Conservation (phyloP, 2,888 invertebrate genomes). For the Agriopis marginaria region DNA sequence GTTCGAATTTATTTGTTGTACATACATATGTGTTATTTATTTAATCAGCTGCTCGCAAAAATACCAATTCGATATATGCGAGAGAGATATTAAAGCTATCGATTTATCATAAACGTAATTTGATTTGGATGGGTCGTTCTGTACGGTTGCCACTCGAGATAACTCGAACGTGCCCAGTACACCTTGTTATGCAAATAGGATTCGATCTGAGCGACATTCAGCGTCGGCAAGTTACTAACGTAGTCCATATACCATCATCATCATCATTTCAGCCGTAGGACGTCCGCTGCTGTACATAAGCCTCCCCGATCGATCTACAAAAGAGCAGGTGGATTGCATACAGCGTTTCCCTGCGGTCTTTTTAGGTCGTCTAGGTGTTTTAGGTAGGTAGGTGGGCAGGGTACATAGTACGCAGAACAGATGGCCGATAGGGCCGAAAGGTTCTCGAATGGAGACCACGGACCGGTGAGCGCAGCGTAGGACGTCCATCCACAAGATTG, state of each 20-base stretch:
- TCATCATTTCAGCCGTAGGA: too few species aligned
- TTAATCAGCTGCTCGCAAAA: constrained; percentile 10
- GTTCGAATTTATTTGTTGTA: constrained; percentile 5
- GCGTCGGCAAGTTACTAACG: constrained; percentile 10
- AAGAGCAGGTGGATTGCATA: too few species aligned
- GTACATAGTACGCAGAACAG: too few species aligned
- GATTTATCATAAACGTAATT: constrained; percentile 15
- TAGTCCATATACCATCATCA: neutral
- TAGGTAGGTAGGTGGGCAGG: too few species aligned
- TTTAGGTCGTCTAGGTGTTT: too few species aligned
- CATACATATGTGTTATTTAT: constrained; percentile 1
- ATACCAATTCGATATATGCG: constrained; percentile 1
- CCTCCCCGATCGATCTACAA: too few species aligned
- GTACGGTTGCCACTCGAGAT: neutral
- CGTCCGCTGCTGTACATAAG: too few species aligned
- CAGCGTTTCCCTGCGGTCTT: too few species aligned
- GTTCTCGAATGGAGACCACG: too few species aligned
- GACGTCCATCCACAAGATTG: too few species aligned
- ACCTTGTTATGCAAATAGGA: constrained; percentile 19
- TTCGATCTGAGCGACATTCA: constrained; percentile 10
- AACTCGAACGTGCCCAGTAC: constrained; percentile 2
- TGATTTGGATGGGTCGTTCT: constrained; percentile 19
- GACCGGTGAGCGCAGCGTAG: too few species aligned
- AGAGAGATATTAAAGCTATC: constrained; percentile 3
- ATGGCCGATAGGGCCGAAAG: too few species aligned